Percentiles rank a stretch among this genome's conserved stretches.
Evolutionary conservation across 2,888 invertebrate genomes (phyloP).

Genomic region (Ennomos quercinarius): DNA sequence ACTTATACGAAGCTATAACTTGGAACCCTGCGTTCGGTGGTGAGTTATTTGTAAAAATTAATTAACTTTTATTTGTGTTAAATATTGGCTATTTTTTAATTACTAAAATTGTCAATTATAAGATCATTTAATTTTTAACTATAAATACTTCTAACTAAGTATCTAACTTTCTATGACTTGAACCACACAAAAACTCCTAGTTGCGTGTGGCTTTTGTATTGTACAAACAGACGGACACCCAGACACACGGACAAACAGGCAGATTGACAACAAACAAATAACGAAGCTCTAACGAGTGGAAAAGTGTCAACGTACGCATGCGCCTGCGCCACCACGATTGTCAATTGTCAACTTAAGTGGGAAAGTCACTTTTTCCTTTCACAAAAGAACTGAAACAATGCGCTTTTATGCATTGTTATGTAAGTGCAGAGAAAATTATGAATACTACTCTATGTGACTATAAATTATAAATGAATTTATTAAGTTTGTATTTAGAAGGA

Average conservation of each 20-base stretch:
- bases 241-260: conserved; percentile 50
- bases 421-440: conserved; percentile 15
- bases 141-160: no score
- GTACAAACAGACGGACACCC: conserved; percentile 47
- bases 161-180: conserved; percentile 35
- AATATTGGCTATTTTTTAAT: no score
- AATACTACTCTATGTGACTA: not conserved
- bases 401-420: conserved; percentile 20
- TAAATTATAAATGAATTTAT: no score
- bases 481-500: no score
- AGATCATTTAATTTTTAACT: no score
- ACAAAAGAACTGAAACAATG: conserved; percentile 24
- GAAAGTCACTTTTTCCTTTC: conserved; percentile 30
- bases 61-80: no score
- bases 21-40: no score
- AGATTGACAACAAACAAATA: conserved; percentile 80
- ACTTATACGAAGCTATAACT: no score
- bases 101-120: no score
- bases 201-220: conserved; percentile 50
- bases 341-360: conserved; percentile 25
- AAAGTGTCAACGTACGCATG: conserved; percentile 68
- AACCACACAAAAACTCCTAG: conserved; percentile 26
- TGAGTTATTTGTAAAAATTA: no score
- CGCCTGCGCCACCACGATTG: conserved; percentile 19
- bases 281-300: conserved; percentile 79